Evolutionary conservation across 2,113 vertebrate genomes (phyloP).

Genomic region (Dunckerocampus dactyliophorus): DNA sequence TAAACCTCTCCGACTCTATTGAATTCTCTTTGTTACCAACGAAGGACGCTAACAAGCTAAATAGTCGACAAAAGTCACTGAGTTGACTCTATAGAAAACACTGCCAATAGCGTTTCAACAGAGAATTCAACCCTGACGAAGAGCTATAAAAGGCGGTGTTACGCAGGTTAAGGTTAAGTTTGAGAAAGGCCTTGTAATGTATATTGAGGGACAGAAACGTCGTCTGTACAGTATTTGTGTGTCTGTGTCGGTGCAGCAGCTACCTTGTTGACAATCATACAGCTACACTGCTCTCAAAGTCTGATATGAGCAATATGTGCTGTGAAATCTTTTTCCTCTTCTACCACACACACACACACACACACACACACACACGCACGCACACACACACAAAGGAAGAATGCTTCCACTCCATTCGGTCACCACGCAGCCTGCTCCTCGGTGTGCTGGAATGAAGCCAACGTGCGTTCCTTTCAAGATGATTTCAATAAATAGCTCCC

Average conservation of each 20-base stretch:
- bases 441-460: constrained; percentile 49
- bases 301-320: constrained; percentile 47
- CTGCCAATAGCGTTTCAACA: no score
- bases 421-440: constrained; percentile 23
- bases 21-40: no score
- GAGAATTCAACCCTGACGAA: no score
- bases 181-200: no score
- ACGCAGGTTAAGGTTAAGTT: no score
- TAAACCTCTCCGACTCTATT: no score
- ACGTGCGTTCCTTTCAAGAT: constrained; percentile 61
- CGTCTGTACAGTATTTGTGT: neutral
- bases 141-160: no score
- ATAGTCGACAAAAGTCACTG: no score
- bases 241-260: constrained; percentile 8
- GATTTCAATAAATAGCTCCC: constrained; percentile 68
- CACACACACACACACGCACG: neutral
- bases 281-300: constrained; percentile 46
- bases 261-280: constrained; percentile 52
- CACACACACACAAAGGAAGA: neutral
- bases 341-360: neutral
- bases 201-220: no score
- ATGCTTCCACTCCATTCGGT: no score
- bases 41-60: no score
- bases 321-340: constrained; percentile 61
- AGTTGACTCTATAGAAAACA: no score